These are phyloP conservation scores for Diarsia brunnea DNA, from an alignment of 2,888 invertebrate species.

Conservation along the genomic window DNA sequence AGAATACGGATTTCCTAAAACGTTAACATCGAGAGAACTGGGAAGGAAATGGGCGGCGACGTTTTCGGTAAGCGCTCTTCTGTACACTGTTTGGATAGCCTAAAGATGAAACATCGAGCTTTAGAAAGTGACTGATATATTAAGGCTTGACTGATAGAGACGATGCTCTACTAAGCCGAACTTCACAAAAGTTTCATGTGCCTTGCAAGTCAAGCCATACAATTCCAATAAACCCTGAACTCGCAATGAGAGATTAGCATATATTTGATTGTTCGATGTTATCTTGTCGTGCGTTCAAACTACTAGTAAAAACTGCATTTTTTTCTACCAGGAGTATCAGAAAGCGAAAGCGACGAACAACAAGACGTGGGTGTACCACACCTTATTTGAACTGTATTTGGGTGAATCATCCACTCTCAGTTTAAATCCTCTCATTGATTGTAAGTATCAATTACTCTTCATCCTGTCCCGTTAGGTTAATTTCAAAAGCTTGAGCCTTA, in stretches of 20 bases:
- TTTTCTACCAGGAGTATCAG: conserved; percentile 82
- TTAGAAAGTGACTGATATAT: not conserved
- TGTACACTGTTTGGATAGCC: not conserved
- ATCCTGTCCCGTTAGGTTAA: conserved; percentile 14
- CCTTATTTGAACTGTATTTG: conserved; percentile 83
- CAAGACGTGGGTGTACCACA: conserved; percentile 84
- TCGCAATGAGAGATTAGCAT: not conserved
- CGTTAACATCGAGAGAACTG: conserved; percentile 80
- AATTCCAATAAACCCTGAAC: not conserved
- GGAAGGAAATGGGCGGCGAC: conserved; percentile 85
- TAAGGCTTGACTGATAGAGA: not conserved
- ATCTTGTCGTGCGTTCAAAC: not conserved
- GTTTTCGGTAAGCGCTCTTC: conserved; percentile 77
- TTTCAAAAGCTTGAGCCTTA: conserved; percentile 30
- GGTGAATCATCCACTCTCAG: conserved; percentile 82
- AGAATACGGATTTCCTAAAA: conserved; percentile 85
- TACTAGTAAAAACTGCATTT: not conserved
- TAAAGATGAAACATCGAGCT: not conserved
- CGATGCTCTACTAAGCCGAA: not conserved
- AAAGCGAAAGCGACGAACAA: conserved; percentile 87
- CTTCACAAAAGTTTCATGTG: not conserved
- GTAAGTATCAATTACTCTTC: conserved; percentile 76
- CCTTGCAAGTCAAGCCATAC: not conserved
- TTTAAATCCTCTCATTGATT: conserved; percentile 83
- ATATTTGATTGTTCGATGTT: not conserved